These are phyloP conservation scores for Laspeyria flexula DNA, from an alignment of 2,888 invertebrate species.

Conservation along the genomic window DNA sequence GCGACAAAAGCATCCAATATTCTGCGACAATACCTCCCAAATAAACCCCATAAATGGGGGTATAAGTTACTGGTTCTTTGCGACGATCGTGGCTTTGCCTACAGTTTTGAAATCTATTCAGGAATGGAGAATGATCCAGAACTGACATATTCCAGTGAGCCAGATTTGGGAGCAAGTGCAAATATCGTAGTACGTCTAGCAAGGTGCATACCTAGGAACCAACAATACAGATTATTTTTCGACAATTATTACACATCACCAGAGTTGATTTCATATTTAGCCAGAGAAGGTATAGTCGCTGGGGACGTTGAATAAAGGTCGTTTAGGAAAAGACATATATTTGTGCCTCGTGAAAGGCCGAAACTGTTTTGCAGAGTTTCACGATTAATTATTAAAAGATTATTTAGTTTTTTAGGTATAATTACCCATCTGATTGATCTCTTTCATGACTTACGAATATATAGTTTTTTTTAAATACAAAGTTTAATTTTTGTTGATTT, in stretches of 20 bases:
- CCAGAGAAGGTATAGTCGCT: neutral
- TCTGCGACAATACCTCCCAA: conserved; percentile 25
- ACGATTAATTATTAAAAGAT: no score
- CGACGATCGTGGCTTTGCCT: conserved; percentile 22
- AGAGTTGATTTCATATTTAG: neutral
- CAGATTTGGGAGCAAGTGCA: neutral
- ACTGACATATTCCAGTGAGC: conserved; percentile 3
- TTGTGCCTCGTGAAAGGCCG: no score
- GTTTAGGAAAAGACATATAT: neutral
- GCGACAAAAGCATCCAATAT: conserved; percentile 25
- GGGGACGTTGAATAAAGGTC: neutral
- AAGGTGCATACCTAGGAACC: conserved; percentile 1
- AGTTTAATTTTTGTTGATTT: no score
- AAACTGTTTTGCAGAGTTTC: no score
- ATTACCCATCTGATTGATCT: no score
- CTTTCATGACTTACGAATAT: no score
- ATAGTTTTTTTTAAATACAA: no score
- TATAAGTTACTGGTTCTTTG: conserved; percentile 28
- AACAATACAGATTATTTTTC: conserved; percentile 23
- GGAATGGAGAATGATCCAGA: conserved; percentile 23
- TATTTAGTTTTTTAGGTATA: no score
- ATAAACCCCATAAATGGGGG: conserved; percentile 30
- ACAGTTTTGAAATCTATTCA: conserved; percentile 28
- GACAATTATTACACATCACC: conserved; percentile 28
- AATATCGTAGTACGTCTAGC: neutral